Evolutionary conservation across 2,113 vertebrate species (phyloP).

Genomic region (Stegostoma tigrinum): DNA sequence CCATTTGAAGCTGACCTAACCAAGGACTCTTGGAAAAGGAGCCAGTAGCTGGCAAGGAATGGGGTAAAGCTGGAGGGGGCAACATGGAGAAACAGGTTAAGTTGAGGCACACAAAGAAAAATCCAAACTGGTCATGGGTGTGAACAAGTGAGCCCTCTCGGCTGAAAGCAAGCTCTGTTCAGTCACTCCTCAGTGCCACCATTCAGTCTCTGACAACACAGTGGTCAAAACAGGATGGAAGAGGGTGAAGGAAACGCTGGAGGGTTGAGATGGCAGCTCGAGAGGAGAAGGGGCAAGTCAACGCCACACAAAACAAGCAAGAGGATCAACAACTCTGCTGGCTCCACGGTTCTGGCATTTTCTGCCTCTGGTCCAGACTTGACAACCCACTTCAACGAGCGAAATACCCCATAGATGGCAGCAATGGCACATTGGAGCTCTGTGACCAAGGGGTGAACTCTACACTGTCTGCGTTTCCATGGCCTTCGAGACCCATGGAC

Average conservation of each 20-base stretch:
- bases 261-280: too few relatives aligned
- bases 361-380: neutral
- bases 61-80: neutral
- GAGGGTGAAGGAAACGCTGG: neutral
- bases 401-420: neutral
- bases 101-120: too few relatives aligned
- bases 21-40: neutral
- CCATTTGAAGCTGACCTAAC: neutral
- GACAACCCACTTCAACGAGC: too few relatives aligned
- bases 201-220: too few relatives aligned
- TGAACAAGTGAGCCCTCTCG: neutral
- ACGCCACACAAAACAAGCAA: too few relatives aligned
- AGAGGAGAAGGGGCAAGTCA: neutral
- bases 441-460: neutral
- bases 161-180: neutral
- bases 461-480: neutral
- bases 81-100: neutral
- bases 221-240: neutral
- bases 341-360: neutral
- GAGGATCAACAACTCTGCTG: neutral
- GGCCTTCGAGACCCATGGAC: neutral
- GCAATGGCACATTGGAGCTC: neutral
- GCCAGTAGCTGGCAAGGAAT: neutral
- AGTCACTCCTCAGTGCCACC: neutral
- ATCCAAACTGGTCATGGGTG: neutral